Evolutionary conservation across 2,888 invertebrate species (phyloP).

Genomic region (Xanthostigma xanthostigma): DNA sequence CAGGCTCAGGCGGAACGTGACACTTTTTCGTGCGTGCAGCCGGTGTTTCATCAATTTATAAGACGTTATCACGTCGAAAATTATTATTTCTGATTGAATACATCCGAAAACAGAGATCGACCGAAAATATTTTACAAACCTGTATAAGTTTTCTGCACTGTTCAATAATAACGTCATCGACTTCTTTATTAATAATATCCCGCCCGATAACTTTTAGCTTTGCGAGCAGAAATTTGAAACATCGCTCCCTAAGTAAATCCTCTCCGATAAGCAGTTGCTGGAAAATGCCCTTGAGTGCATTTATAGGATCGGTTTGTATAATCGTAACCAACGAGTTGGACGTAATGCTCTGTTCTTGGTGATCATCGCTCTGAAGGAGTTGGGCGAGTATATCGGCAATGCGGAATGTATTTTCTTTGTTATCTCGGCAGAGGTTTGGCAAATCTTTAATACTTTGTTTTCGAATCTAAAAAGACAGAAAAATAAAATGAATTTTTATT

Average conservation of each 20-base stretch:
- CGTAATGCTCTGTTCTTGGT: conserved; percentile 69
- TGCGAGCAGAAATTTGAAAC: conserved; percentile 73
- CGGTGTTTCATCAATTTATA: too few species aligned
- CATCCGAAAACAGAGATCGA: too few species aligned
- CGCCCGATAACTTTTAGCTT: conserved; percentile 69
- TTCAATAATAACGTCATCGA: conserved; percentile 68
- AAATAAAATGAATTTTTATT: conserved; percentile 1
- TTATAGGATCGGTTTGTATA: conserved; percentile 56
- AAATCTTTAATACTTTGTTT: conserved; percentile 90
- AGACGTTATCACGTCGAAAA: too few species aligned
- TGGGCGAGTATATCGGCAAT: conserved; percentile 89
- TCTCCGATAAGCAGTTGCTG: conserved; percentile 46
- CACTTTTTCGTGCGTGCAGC: too few species aligned
- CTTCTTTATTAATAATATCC: conserved; percentile 64
- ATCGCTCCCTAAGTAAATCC: conserved; percentile 68
- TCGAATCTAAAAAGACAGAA: conserved; percentile 50
- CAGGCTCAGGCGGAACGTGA: too few species aligned
- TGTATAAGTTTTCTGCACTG: conserved; percentile 76
- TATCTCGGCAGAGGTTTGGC: conserved; percentile 73
- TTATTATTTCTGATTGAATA: too few species aligned
- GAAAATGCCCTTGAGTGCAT: conserved; percentile 38
- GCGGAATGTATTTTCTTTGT: conserved; percentile 65
- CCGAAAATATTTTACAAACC: conserved; percentile 31
- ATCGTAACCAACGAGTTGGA: conserved; percentile 68
- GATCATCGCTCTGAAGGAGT: conserved; percentile 73